Conservation (phyloP, 2,113 vertebrate genomes). For the Phrynocephalus versicolor region DNA sequence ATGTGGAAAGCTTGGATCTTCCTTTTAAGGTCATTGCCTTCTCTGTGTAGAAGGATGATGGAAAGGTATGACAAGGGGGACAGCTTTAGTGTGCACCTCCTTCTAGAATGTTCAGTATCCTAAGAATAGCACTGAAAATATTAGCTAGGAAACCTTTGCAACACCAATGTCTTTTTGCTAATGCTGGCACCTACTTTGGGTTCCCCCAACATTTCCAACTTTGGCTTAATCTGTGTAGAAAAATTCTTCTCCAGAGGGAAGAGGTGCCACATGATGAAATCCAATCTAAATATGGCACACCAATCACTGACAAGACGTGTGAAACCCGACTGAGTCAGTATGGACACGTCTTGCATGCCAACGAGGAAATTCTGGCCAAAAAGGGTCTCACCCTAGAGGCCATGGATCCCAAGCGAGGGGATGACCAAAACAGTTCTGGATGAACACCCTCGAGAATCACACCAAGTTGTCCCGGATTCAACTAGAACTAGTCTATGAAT, state of each 20-base stretch:
- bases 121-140: neutral
- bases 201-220: neutral
- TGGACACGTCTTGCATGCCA: no score
- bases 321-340: no score
- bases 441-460: no score
- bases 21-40: neutral
- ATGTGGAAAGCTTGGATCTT: neutral
- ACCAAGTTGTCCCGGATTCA: no score
- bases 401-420: no score
- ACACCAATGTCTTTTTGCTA: neutral
- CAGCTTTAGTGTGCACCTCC: neutral
- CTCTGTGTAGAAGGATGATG: neutral
- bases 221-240: neutral
- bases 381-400: no score
- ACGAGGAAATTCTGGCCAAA: no score
- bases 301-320: no score
- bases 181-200: neutral
- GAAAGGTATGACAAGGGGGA: neutral
- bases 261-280: no score
- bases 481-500: no score
- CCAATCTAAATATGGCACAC: no score
- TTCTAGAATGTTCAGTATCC: neutral
- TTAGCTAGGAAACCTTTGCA: neutral
- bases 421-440: no score
- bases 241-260: neutral